Percentiles rank a stretch among this genome's conserved stretches.
phyloP scores from a whole-genome alignment of 1,140 invertebrate species.

The Cephus cinctus region DNA sequence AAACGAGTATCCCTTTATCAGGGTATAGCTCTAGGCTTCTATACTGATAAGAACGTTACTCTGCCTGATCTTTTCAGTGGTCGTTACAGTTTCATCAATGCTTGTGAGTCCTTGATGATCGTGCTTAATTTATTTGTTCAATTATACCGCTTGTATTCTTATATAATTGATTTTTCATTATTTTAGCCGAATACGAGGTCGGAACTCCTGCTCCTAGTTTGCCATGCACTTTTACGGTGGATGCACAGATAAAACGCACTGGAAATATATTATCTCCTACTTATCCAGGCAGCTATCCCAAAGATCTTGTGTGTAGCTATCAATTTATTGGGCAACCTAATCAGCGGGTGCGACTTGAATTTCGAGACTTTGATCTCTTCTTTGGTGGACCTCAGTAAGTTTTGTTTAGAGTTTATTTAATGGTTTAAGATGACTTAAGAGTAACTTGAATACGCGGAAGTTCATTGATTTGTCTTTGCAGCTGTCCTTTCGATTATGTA shows the following conservation, averaged over 20 bases:
- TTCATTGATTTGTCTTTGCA: conserved; percentile 52
- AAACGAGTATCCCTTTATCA: conserved; percentile 87
- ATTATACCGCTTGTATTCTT: neutral
- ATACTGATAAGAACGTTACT: conserved; percentile 86
- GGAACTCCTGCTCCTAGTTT: conserved; percentile 79
- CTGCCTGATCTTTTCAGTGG: conserved; percentile 79
- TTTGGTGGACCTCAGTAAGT: conserved; percentile 98
- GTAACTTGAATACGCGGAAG: neutral
- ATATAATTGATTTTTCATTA: conserved; percentile 16
- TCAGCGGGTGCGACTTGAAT: conserved; percentile 93
- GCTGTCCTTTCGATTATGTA: conserved; percentile 98
- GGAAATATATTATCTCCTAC: conserved; percentile 94
- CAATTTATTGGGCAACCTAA: conserved; percentile 87
- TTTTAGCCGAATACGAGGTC: conserved; percentile 82
- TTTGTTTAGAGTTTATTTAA: conserved; percentile 18
- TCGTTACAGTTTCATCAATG: conserved; percentile 90
- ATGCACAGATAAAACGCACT: conserved; percentile 71
- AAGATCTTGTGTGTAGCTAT: conserved; percentile 90
- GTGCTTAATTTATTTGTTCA: conserved; percentile 4
- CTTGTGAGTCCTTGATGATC: conserved; percentile 69
- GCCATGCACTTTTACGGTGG: conserved; percentile 82
- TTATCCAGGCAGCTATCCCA: conserved; percentile 98
- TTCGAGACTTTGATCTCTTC: conserved; percentile 98
- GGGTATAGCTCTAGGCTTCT: conserved; percentile 92
- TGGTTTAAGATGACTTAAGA: conserved; percentile 9